These are phyloP conservation scores for Ceyx melanurus DNA, from an alignment of 2,113 vertebrate genomes.

Conservation along the genomic window DNA sequence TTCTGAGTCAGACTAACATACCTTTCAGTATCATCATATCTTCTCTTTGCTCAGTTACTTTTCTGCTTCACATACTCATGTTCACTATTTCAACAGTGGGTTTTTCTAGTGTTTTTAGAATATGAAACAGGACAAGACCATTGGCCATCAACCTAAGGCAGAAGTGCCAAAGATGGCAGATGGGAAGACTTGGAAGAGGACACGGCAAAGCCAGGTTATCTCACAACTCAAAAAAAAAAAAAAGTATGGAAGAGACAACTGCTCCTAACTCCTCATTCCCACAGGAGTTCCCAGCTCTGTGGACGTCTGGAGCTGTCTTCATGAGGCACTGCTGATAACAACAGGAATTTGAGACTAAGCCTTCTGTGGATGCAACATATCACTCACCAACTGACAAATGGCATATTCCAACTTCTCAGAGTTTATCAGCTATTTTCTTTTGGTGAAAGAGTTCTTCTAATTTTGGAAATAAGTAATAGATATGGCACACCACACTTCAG, in stretches of 20 bases:
- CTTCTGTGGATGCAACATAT: neutral
- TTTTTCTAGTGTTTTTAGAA: slow-evolving; percentile 1
- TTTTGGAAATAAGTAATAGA: neutral
- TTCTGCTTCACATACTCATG: neutral
- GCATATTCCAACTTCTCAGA: neutral
- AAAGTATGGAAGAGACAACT: neutral
- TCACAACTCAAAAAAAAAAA: neutral
- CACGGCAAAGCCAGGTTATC: neutral
- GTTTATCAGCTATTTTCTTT: neutral
- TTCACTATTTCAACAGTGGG: neutral
- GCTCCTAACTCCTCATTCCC: neutral
- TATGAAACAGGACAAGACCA: neutral
- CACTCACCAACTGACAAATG: neutral
- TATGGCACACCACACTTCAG: neutral
- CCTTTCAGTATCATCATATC: neutral
- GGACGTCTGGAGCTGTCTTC: neutral
- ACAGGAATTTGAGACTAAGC: neutral
- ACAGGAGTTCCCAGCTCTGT: neutral
- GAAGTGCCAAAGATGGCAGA: neutral
- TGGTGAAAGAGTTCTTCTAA: neutral
- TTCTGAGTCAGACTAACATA: neutral
- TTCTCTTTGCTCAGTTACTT: neutral
- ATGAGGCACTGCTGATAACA: neutral
- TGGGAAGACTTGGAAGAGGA: neutral
- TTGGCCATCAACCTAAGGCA: slow-evolving; percentile 1